A percentile compares a stretch with the other conserved stretches of the same genome.
These are phyloP conservation scores for Pachymerium ferrugineum DNA, from an alignment of 2,888 invertebrate genomes.

Conservation along the genomic window DNA sequence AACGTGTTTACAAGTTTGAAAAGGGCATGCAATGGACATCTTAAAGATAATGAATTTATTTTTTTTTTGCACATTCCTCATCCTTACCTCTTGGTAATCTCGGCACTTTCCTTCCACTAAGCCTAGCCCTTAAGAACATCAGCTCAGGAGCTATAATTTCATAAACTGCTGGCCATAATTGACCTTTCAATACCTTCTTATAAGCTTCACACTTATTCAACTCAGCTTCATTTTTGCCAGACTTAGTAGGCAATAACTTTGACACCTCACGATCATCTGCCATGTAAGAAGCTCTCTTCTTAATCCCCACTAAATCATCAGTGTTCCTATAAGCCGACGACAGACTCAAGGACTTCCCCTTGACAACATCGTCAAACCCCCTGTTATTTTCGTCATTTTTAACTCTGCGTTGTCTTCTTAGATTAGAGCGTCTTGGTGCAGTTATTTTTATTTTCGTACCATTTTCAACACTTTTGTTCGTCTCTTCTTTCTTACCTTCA, in stretches of 20 bases:
- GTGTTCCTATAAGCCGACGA: not conserved
- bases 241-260: not conserved
- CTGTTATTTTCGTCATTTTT: not conserved
- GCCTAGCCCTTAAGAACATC: slow-evolving; percentile 30
- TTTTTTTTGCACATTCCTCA: too few species aligned
- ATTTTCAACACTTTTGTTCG: not conserved
- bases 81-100: not conserved
- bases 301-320: too few species aligned
- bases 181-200: slow-evolving; percentile 4
- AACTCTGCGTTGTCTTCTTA: not conserved
- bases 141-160: slow-evolving; percentile 35
- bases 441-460: not conserved
- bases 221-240: too few species aligned
- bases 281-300: not conserved
- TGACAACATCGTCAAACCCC: not conserved
- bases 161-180: slow-evolving; percentile 35
- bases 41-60: too few species aligned
- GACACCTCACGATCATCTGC: not conserved
- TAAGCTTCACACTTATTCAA: too few species aligned
- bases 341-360: not conserved
- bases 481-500: not conserved
- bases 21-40: too few species aligned
- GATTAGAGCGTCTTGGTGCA: not conserved
- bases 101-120: slow-evolving; percentile 31
- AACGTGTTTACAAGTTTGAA: too few species aligned